These are phyloP conservation scores for Vanessa atalanta DNA, from an alignment of 1,140 invertebrate species.

Conservation along the genomic window DNA sequence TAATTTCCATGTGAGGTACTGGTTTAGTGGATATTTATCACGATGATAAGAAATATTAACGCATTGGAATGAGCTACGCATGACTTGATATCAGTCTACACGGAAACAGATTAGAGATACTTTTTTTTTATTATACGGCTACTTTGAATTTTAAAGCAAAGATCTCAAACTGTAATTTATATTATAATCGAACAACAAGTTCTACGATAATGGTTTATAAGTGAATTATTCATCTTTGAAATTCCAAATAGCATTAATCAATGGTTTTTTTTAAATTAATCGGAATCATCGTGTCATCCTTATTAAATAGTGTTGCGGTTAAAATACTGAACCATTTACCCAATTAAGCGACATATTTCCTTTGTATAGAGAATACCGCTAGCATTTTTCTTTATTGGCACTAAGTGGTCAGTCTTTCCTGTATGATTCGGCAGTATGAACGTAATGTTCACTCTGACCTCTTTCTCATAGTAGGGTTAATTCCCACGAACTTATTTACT, in stretches of 20 bases:
- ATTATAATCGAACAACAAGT: no score
- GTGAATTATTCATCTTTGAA: no score
- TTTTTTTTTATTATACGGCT: neutral
- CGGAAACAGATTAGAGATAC: neutral
- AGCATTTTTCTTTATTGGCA: constrained; percentile 35
- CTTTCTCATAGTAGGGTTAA: constrained; percentile 23
- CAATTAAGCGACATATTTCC: constrained; percentile 20
- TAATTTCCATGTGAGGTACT: neutral
- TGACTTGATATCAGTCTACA: neutral
- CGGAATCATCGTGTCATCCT: neutral
- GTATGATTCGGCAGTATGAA: constrained; percentile 29
- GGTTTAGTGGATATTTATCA: neutral
- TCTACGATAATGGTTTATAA: no score
- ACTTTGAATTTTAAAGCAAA: no score
- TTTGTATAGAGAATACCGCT: constrained; percentile 26
- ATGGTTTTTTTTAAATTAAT: neutral
- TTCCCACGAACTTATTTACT: constrained; percentile 20
- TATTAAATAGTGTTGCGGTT: neutral
- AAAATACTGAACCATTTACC: neutral
- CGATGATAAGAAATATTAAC: neutral
- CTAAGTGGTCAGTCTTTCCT: constrained; percentile 36
- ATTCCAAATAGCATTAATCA: no score
- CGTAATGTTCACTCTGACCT: constrained; percentile 18
- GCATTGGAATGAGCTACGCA: neutral
- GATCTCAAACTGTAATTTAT: no score